Evolutionary conservation across 2,113 vertebrate species (phyloP).

Genomic region (Rattus norvegicus): DNA sequence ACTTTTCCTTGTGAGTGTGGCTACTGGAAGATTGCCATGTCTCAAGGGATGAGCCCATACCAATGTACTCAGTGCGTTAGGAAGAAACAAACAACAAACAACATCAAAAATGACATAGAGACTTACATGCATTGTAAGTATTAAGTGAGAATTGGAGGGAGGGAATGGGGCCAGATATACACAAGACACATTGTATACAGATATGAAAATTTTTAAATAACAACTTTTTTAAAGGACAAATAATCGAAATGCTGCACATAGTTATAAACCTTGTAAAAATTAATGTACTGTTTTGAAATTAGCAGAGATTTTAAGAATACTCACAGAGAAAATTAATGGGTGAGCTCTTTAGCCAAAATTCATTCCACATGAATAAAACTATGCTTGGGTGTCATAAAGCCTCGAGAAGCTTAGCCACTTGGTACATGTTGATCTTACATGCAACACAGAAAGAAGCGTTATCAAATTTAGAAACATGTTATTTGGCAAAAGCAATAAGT

Average conservation of each 20-base stretch:
- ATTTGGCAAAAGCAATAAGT: slow-evolving; percentile 68
- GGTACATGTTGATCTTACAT: background rate
- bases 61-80: background rate
- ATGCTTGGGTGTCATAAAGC: slow-evolving; percentile 39
- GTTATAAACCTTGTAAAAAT: background rate
- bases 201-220: background rate
- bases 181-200: no score
- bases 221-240: background rate
- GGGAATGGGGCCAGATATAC: background rate
- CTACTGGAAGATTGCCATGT: background rate
- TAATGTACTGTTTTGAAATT: background rate
- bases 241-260: background rate
- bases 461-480: slow-evolving; percentile 69
- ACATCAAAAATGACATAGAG: background rate
- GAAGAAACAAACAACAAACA: background rate
- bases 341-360: slow-evolving; percentile 23
- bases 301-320: slow-evolving; percentile 3
- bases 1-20: background rate
- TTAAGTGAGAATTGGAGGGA: background rate
- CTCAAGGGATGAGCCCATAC: background rate
- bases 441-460: slow-evolving; percentile 46
- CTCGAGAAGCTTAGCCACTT: background rate
- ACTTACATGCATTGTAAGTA: background rate
- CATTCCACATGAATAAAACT: background rate
- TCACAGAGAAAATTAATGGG: slow-evolving; percentile 15